A percentile compares a stretch with the other conserved stretches of the same genome.
Conservation (phyloP, 2,797 vertebrate genomes). For the Acipenser ruthenus region DNA sequence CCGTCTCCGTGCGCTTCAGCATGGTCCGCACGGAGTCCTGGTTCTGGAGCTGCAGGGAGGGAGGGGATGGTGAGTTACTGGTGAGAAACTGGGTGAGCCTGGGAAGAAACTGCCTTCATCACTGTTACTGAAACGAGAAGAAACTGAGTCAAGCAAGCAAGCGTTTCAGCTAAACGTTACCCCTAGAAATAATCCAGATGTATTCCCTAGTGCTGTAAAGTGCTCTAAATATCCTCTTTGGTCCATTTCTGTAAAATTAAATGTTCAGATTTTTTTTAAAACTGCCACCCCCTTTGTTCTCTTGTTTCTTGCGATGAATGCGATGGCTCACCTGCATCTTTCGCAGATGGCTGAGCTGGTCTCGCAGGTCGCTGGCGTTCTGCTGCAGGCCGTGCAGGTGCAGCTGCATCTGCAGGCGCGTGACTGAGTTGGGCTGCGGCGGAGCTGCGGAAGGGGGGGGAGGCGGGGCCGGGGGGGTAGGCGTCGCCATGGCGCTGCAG, state of each 20-base stretch:
- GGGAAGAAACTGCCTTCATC: too few relatives aligned
- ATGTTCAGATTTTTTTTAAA: too few relatives aligned
- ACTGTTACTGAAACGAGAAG: too few relatives aligned
- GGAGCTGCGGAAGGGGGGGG: slow-evolving; percentile 66
- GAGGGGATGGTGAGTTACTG: neutral
- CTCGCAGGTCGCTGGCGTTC: slow-evolving; percentile 84
- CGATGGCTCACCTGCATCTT: slow-evolving; percentile 75
- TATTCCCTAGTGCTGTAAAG: too few relatives aligned
- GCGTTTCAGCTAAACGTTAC: too few relatives aligned
- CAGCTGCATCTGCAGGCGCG: slow-evolving; percentile 86
- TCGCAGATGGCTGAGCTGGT: slow-evolving; percentile 82
- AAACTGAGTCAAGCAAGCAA: too few relatives aligned
- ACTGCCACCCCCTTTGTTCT: too few relatives aligned
- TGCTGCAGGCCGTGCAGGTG: slow-evolving; percentile 89
- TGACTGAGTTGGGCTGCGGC: slow-evolving; percentile 64
- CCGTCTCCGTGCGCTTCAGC: slow-evolving; percentile 82
- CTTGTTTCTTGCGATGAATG: neutral
- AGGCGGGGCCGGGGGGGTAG: slow-evolving; percentile 49
- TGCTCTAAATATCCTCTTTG: too few relatives aligned
- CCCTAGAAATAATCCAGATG: too few relatives aligned
- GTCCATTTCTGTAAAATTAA: too few relatives aligned
- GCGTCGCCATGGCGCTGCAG: slow-evolving; percentile 67
- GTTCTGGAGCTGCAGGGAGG: slow-evolving; percentile 76
- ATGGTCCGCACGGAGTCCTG: slow-evolving; percentile 81
- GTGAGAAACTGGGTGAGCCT: too few relatives aligned